Conservation (phyloP, 2,113 vertebrate species). For the Equus quagga region DNA sequence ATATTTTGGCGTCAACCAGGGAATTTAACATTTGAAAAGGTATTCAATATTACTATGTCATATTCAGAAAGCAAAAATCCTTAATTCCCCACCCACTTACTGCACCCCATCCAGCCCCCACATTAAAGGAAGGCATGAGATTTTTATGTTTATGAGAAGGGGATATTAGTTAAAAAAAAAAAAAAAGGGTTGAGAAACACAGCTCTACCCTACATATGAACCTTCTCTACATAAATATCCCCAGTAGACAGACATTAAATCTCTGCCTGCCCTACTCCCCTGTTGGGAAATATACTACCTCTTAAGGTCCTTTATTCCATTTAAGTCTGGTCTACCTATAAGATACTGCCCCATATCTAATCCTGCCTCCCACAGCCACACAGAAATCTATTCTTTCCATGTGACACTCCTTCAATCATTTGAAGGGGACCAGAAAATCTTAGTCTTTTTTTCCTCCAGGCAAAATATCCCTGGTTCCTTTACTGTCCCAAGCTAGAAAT, state of each 20-base stretch:
- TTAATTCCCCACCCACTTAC: background rate
- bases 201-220: background rate
- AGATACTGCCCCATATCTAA: background rate
- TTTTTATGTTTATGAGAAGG: constrained; percentile 5
- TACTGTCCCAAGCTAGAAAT: background rate
- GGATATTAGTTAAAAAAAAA: background rate
- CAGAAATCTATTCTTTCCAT: background rate
- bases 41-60: background rate
- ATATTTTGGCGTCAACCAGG: background rate
- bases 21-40: background rate
- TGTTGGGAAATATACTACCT: background rate
- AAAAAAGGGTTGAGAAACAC: constrained; percentile 13
- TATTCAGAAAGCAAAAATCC: background rate
- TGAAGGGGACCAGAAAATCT: background rate
- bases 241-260: background rate
- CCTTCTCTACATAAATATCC: background rate
- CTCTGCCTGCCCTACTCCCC: background rate
- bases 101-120: background rate
- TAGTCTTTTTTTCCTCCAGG: background rate
- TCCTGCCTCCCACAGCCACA: background rate
- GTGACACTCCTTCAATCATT: background rate
- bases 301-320: background rate
- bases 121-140: background rate
- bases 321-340: background rate
- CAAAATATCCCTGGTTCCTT: background rate